phyloP scores from a whole-genome alignment of 2,797 vertebrate species.

The Phalloptychus januarius region DNA sequence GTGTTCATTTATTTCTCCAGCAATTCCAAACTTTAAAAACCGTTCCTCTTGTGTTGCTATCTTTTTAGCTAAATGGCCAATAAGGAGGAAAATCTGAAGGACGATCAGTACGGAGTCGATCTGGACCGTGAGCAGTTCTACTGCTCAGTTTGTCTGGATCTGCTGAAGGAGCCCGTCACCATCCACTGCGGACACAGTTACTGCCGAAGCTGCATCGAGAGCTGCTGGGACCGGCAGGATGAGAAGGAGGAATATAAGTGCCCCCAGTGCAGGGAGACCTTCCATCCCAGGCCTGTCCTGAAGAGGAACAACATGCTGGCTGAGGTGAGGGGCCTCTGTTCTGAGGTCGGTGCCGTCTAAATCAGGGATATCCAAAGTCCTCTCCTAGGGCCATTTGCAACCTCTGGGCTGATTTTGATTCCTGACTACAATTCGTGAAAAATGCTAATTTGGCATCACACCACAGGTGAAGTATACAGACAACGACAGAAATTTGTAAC shows the following conservation, averaged over 20 bases:
- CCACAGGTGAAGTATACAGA: background rate
- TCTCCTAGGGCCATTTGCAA: background rate
- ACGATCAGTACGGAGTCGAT: rapidly evolving
- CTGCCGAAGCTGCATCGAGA: slow-evolving; percentile 3
- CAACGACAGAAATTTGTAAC: background rate
- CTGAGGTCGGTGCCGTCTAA: background rate
- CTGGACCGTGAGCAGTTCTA: slow-evolving; percentile 5
- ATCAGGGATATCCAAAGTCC: background rate
- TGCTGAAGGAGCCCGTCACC: slow-evolving; percentile 3
- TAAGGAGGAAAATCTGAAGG: background rate
- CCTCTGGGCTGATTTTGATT: background rate
- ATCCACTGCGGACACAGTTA: slow-evolving; percentile 27
- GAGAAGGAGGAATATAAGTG: slow-evolving; percentile 6
- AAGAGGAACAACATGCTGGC: slow-evolving; percentile 42
- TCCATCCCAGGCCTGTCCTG: slow-evolving; percentile 13
- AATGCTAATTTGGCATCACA: background rate
- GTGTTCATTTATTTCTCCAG: background rate
- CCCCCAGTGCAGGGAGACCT: slow-evolving; percentile 22
- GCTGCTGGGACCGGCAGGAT: slow-evolving; percentile 6
- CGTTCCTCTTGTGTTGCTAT: background rate
- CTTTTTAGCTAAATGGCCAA: slow-evolving; percentile 11
- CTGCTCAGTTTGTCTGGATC: slow-evolving; percentile 22
- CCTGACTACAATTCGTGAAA: background rate
- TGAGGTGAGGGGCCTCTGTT: slow-evolving; percentile 24
- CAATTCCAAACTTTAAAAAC: background rate